Evolutionary conservation across 2,113 vertebrate species (phyloP).

Genomic region (Nothocercus nigrocapillus): DNA sequence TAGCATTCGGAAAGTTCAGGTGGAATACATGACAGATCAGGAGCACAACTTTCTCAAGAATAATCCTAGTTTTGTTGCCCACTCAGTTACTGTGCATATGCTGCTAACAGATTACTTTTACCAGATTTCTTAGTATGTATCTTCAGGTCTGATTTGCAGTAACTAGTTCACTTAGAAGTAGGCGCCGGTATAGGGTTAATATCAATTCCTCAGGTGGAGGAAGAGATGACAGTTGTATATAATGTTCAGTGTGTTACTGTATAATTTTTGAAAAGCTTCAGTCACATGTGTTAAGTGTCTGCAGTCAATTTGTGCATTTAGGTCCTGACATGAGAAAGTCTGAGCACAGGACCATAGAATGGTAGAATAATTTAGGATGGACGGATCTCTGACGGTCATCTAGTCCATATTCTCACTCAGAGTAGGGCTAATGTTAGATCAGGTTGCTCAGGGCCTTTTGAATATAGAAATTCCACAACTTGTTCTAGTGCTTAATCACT

Average conservation of each 20-base stretch:
- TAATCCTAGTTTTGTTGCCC: background rate
- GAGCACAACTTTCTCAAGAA: background rate
- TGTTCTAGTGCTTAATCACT: background rate
- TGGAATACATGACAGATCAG: background rate
- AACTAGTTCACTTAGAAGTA: background rate
- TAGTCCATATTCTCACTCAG: background rate
- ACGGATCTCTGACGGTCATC: background rate
- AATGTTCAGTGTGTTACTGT: background rate
- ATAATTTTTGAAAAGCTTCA: background rate
- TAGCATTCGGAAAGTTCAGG: background rate
- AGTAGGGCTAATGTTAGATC: background rate
- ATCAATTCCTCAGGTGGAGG: background rate
- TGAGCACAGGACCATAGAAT: background rate
- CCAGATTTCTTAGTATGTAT: background rate
- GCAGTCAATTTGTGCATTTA: background rate
- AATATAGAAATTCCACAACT: background rate
- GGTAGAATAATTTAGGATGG: background rate
- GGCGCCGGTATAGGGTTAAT: background rate
- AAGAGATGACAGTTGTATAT: background rate
- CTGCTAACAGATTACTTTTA: background rate
- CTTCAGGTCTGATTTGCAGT: background rate
- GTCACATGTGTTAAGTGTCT: background rate
- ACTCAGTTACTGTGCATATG: background rate
- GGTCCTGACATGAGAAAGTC: background rate
- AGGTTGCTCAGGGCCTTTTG: background rate